Evolutionary conservation across 2,888 invertebrate genomes (phyloP).

Genomic region (Strigamia crassipes): DNA sequence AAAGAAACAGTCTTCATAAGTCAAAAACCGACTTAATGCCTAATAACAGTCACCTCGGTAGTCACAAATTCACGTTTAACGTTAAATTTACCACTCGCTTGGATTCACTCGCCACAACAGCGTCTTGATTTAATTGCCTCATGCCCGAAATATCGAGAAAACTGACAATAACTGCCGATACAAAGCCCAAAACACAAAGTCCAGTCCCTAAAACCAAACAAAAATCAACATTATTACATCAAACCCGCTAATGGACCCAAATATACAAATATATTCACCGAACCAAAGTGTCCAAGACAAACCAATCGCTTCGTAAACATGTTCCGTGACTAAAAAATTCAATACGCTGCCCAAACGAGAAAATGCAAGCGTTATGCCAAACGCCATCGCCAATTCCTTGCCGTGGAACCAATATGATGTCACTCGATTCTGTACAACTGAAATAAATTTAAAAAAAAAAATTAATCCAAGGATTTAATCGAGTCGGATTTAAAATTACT

Average conservation of each 20-base stretch:
- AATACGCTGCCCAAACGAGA: slow-evolving; percentile 60
- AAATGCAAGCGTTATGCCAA: slow-evolving; percentile 59
- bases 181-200: slow-evolving; percentile 59
- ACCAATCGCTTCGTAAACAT: slow-evolving; percentile 56
- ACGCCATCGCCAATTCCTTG: slow-evolving; percentile 60
- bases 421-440: slow-evolving; percentile 60
- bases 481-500: too few species aligned
- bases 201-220: slow-evolving; percentile 55
- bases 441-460: background rate
- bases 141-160: slow-evolving; percentile 56
- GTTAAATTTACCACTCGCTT: background rate
- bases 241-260: too few species aligned
- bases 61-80: too few species aligned
- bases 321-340: slow-evolving; percentile 59
- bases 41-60: too few species aligned
- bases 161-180: slow-evolving; percentile 58
- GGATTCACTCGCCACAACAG: slow-evolving; percentile 7
- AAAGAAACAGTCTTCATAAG: too few species aligned
- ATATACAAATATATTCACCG: slow-evolving; percentile 56
- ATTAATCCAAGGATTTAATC: too few species aligned
- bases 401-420: slow-evolving; percentile 60
- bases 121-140: slow-evolving; percentile 20
- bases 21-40: too few species aligned
- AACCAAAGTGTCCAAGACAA: slow-evolving; percentile 59
- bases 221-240: too few species aligned